Conservation (phyloP, 2,888 invertebrate genomes). For the Phengaris alcon region DNA sequence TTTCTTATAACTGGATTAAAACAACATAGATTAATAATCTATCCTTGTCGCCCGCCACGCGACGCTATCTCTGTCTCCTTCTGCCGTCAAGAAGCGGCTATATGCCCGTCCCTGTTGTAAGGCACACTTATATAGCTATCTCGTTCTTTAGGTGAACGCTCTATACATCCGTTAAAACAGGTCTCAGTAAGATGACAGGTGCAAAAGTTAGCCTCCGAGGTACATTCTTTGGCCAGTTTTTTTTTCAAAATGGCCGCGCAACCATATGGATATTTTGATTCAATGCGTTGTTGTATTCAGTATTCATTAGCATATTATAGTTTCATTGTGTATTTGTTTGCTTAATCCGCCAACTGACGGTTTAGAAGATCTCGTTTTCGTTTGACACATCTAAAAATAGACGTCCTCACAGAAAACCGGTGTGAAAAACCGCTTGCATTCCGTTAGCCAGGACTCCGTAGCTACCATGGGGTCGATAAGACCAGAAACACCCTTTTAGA, state of each 20-base stretch:
- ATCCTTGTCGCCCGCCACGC: constrained; percentile 61
- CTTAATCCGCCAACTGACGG: too few species aligned
- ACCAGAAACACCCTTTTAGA: too few species aligned
- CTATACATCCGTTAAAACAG: constrained; percentile 66
- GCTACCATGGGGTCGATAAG: too few species aligned
- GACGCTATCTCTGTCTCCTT: constrained; percentile 47
- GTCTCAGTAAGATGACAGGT: constrained; percentile 62
- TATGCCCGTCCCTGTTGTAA: constrained; percentile 37
- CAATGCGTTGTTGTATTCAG: not conserved
- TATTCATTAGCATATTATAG: too few species aligned
- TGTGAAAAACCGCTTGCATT: too few species aligned
- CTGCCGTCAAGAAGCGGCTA: not conserved
- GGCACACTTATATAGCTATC: constrained; percentile 51
- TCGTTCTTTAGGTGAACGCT: constrained; percentile 58
- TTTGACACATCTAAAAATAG: too few species aligned
- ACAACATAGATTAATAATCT: constrained; percentile 48
- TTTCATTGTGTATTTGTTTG: too few species aligned
- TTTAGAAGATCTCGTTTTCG: too few species aligned
- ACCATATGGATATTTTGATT: constrained; percentile 11
- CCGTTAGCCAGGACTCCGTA: too few species aligned
- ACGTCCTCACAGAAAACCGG: too few species aligned
- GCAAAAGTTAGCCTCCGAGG: constrained; percentile 55
- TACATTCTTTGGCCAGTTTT: constrained; percentile 59
- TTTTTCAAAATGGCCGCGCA: constrained; percentile 38
- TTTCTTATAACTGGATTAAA: constrained; percentile 64